Evolutionary conservation across 2,888 invertebrate genomes (phyloP).

Genomic region (Folsomia candida): DNA sequence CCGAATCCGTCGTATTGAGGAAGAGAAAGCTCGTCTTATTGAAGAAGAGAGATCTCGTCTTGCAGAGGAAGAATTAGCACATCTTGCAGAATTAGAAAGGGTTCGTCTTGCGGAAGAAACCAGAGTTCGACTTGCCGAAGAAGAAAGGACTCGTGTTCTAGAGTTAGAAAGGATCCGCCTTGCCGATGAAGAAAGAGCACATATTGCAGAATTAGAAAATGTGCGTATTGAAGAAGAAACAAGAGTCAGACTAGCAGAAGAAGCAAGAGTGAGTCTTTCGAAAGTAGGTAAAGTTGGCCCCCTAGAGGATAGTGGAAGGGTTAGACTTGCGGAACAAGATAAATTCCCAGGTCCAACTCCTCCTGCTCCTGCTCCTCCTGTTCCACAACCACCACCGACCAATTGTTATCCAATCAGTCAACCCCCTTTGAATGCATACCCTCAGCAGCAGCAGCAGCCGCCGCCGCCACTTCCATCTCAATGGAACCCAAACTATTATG

Average conservation of each 20-base stretch:
- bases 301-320: not conserved
- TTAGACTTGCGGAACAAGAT: not conserved
- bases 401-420: not conserved
- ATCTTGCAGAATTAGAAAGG: not conserved
- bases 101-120: constrained; percentile 16
- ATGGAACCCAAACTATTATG: constrained; percentile 8
- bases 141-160: not conserved
- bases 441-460: not conserved
- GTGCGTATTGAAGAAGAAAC: constrained; percentile 2
- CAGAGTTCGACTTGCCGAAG: not conserved
- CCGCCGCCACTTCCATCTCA: not conserved
- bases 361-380: constrained; percentile 38
- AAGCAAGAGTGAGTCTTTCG: not conserved
- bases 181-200: not conserved
- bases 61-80: not conserved
- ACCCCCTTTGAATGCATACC: not conserved
- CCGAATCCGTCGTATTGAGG: not conserved
- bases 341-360: constrained; percentile 63
- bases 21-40: not conserved
- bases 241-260: not conserved
- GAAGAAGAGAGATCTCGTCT: constrained; percentile 9
- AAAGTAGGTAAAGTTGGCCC: too few relatives aligned
- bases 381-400: not conserved
- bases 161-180: not conserved
- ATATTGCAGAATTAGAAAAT: not conserved